These are phyloP conservation scores for Drosophila melanosoma DNA, from an alignment of 2,888 invertebrate genomes.

Conservation along the genomic window DNA sequence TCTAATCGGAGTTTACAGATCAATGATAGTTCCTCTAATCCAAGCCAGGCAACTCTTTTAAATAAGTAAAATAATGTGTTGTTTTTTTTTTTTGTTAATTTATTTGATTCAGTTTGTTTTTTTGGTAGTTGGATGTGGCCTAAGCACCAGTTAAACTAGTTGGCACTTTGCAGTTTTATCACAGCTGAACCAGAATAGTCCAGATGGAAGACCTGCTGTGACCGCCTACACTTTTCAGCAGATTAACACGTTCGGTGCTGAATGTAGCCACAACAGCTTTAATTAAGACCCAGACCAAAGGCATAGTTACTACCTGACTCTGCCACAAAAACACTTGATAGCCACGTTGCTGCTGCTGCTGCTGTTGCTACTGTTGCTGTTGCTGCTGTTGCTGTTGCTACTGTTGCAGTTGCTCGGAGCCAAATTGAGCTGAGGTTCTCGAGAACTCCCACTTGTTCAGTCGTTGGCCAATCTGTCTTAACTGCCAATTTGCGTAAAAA, in stretches of 20 bases:
- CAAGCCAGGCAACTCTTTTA: not conserved
- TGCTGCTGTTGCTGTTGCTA: slow-evolving; percentile 21
- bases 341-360: slow-evolving; percentile 36
- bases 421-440: slow-evolving; percentile 35
- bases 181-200: not conserved
- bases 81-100: too few relatives aligned
- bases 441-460: slow-evolving; percentile 32
- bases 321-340: slow-evolving; percentile 61
- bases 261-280: slow-evolving; percentile 46
- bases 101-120: not conserved
- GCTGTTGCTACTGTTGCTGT: slow-evolving; percentile 24
- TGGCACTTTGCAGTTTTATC: slow-evolving; percentile 10
- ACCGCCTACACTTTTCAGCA: slow-evolving; percentile 24
- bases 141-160: slow-evolving; percentile 14
- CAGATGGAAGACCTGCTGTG: not conserved
- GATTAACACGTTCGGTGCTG: slow-evolving; percentile 57
- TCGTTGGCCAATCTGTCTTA: slow-evolving; percentile 54
- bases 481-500: slow-evolving; percentile 72
- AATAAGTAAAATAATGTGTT: not conserved
- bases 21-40: not conserved
- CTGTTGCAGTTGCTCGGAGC: slow-evolving; percentile 19
- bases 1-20: not conserved
- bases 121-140: not conserved
- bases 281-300: slow-evolving; percentile 53
- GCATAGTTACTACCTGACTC: slow-evolving; percentile 28